These are phyloP conservation scores for Grapholita molesta DNA, from an alignment of 1,140 invertebrate species.

Conservation along the genomic window DNA sequence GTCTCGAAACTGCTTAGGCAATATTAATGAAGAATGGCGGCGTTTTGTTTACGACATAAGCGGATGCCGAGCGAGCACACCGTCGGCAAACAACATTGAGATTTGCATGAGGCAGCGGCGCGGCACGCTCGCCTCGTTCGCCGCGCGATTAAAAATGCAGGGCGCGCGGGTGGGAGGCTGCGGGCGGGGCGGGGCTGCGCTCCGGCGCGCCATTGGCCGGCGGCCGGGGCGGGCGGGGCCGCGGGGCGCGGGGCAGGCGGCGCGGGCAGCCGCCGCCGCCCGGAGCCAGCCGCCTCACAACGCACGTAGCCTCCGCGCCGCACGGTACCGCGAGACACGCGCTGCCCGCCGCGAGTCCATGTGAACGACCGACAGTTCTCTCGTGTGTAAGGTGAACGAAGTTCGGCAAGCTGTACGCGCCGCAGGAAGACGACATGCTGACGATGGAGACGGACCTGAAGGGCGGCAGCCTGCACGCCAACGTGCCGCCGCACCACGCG, in stretches of 20 bases:
- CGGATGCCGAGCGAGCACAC: slow-evolving; percentile 60
- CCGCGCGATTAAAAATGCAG: slow-evolving; percentile 74
- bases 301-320: slow-evolving; percentile 69
- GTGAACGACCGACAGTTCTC: slow-evolving; percentile 70
- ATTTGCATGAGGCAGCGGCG: slow-evolving; percentile 71
- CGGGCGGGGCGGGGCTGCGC: slow-evolving; percentile 50
- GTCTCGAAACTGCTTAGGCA: not conserved
- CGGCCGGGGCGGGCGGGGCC: slow-evolving; percentile 34
- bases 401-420: slow-evolving; percentile 84
- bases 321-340: slow-evolving; percentile 56
- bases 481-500: slow-evolving; percentile 89
- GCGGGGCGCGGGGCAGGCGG: slow-evolving; percentile 43
- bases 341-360: slow-evolving; percentile 69
- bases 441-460: slow-evolving; percentile 94
- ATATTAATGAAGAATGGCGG: slow-evolving; percentile 26
- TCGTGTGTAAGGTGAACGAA: slow-evolving; percentile 76
- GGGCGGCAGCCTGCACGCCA: slow-evolving; percentile 88
- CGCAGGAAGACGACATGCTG: slow-evolving; percentile 87
- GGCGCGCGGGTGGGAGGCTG: slow-evolving; percentile 55
- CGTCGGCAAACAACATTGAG: slow-evolving; percentile 73
- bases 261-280: slow-evolving; percentile 49
- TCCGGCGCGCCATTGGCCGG: slow-evolving; percentile 37
- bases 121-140: slow-evolving; percentile 61
- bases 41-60: slow-evolving; percentile 58
- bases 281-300: slow-evolving; percentile 61